Evolutionary conservation across 2,888 invertebrate genomes (phyloP).

Genomic region (Dasysyrphus albostriatus): DNA sequence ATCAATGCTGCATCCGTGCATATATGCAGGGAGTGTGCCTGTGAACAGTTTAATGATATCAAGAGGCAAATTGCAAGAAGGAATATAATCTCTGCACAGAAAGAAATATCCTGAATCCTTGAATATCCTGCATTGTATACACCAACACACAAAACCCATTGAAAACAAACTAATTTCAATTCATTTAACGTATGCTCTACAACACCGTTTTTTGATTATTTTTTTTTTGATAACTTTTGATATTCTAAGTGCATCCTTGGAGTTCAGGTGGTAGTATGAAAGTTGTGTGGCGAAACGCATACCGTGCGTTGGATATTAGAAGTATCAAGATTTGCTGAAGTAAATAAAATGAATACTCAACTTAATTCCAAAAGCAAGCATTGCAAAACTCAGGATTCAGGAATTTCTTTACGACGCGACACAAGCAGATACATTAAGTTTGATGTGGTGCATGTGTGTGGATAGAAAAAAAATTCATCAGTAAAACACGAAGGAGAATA

Average conservation of each 20-base stretch:
- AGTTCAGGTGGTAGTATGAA: background rate
- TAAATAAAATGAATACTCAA: constrained; percentile 62
- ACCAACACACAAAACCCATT: constrained; percentile 19
- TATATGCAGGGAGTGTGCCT: constrained; percentile 24
- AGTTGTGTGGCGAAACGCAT: background rate
- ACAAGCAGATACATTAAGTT: background rate
- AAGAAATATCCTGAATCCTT: constrained; percentile 13
- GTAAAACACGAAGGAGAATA: constrained; percentile 23
- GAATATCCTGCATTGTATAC: background rate
- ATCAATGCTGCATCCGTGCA: constrained; percentile 58
- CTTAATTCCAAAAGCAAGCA: constrained; percentile 8
- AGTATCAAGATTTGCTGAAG: constrained; percentile 44
- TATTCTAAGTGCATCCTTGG: constrained; percentile 22
- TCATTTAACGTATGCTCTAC: constrained; percentile 60
- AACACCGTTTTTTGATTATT: constrained; percentile 36
- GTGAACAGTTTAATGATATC: constrained; percentile 60
- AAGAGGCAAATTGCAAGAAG: constrained; percentile 53
- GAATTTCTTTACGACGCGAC: constrained; percentile 10
- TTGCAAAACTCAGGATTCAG: background rate
- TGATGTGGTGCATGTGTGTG: constrained; percentile 23
- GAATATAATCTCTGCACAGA: constrained; percentile 26
- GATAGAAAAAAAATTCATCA: constrained; percentile 21
- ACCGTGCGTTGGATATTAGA: background rate
- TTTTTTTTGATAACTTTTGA: constrained; percentile 66
- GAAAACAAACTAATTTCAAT: constrained; percentile 68